These are phyloP conservation scores for Polyodon spathula DNA, from an alignment of 2,113 vertebrate genomes.

Conservation along the genomic window DNA sequence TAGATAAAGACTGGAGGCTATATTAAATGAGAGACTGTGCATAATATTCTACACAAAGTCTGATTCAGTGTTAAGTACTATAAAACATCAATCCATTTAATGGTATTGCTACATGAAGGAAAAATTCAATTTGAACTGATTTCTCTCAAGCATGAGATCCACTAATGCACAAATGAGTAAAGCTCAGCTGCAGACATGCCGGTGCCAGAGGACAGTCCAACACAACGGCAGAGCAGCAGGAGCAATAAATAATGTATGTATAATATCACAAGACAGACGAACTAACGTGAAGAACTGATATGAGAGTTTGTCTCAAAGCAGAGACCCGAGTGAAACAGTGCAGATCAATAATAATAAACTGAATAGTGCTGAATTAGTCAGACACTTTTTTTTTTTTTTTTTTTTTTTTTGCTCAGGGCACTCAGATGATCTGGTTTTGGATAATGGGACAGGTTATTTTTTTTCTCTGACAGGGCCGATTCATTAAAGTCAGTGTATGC, in stretches of 20 bases:
- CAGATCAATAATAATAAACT: slow-evolving; percentile 47
- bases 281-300: slow-evolving; percentile 39
- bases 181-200: slow-evolving; percentile 24
- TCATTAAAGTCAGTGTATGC: no score
- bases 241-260: slow-evolving; percentile 67
- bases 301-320: slow-evolving; percentile 45
- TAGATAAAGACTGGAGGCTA: background rate
- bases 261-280: slow-evolving; percentile 53
- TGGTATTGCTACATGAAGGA: slow-evolving; percentile 25
- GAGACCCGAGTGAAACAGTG: slow-evolving; percentile 42
- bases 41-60: background rate
- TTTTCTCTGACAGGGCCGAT: no score
- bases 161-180: slow-evolving; percentile 34
- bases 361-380: slow-evolving; percentile 50
- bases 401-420: slow-evolving; percentile 38
- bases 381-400: slow-evolving; percentile 18
- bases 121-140: slow-evolving; percentile 29
- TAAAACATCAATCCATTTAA: slow-evolving; percentile 31
- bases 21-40: background rate
- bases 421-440: slow-evolving; percentile 4
- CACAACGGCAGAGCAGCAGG: slow-evolving; percentile 40
- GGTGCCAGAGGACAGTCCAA: slow-evolving; percentile 43
- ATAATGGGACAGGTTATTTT: no score
- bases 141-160: slow-evolving; percentile 42
- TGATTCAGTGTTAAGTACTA: slow-evolving; percentile 19